Evolutionary conservation across 23 tunicate genomes (phyloP).

Genomic region (Halocynthia aurantium): DNA sequence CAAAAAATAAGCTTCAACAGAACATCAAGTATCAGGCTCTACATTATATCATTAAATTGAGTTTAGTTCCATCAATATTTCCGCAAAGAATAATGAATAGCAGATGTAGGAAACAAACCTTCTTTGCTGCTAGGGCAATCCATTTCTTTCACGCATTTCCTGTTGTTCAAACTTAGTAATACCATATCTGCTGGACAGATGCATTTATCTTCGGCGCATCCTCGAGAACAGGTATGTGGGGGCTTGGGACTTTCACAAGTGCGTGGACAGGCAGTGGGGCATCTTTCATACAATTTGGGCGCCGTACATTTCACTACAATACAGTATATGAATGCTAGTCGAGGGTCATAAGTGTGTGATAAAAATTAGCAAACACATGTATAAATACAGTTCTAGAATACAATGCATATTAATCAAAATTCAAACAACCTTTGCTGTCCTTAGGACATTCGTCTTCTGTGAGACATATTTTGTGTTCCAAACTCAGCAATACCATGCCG

Average conservation of each 20-base stretch:
- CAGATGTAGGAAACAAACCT: too few species aligned
- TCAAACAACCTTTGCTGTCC: too few species aligned
- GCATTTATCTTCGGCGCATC: slow-evolving; percentile 1
- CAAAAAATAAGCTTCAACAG: too few species aligned
- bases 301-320: not conserved
- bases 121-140: not conserved
- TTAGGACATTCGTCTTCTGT: slow-evolving; percentile 1
- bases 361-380: too few species aligned
- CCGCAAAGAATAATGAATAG: too few species aligned
- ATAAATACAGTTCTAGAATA: too few species aligned
- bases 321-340: not conserved
- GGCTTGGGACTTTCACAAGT: slow-evolving; percentile 14
- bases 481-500: not conserved
- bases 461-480: slow-evolving; percentile 9
- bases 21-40: too few species aligned
- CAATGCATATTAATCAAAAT: too few species aligned
- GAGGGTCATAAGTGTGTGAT: too few species aligned
- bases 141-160: not conserved
- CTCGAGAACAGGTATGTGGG: slow-evolving; percentile 3
- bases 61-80: too few species aligned
- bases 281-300: slow-evolving; percentile 5
- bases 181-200: slow-evolving; percentile 13
- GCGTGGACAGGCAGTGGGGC: slow-evolving; percentile 9
- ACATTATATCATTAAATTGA: too few species aligned
- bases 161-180: not conserved